A percentile compares a stretch with the other conserved stretches of the same genome.
phyloP scores from a whole-genome alignment of 37 sponge, comb jelly and placozoan species.

The Tethya wilhelma region DNA sequence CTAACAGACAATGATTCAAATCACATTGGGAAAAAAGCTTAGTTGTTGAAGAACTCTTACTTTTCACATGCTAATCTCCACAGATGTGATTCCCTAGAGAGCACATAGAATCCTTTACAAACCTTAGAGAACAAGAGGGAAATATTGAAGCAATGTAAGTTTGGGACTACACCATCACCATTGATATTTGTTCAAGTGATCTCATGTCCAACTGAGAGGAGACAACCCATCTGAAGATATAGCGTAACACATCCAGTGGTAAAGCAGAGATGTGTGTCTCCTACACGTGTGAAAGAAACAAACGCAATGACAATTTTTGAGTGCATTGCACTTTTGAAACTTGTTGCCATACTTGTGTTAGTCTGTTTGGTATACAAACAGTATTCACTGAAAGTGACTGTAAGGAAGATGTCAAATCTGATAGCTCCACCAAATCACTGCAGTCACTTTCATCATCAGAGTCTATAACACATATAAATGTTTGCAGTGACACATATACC shows the following conservation, averaged over 20 bases:
- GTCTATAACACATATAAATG: background rate
- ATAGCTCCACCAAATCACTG: too few relatives aligned
- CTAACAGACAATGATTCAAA: constrained; percentile 4
- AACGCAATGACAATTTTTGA: background rate
- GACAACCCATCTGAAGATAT: constrained; percentile 74
- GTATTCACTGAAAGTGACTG: background rate
- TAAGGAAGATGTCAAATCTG: background rate
- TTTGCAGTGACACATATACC: background rate
- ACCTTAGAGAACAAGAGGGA: constrained; percentile 45
- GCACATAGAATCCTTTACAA: constrained; percentile 76
- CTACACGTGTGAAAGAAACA: constrained; percentile 36
- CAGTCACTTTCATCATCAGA: background rate
- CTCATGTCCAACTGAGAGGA: constrained; percentile 67
- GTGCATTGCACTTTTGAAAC: background rate
- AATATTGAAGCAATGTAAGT: background rate
- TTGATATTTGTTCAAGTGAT: constrained; percentile 66
- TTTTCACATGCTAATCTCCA: constrained; percentile 71
- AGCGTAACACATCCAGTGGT: constrained; percentile 63
- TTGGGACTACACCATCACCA: constrained; percentile 33
- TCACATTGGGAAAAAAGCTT: background rate
- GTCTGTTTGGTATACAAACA: background rate
- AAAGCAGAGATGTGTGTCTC: constrained; percentile 71
- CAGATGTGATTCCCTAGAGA: constrained; percentile 66
- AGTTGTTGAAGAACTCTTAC: constrained; percentile 15
- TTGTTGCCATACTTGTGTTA: background rate